Base-by-base conservation (phyloP, 2,797 vertebrate species). In the Ambastaia sidthimunki region DNA sequence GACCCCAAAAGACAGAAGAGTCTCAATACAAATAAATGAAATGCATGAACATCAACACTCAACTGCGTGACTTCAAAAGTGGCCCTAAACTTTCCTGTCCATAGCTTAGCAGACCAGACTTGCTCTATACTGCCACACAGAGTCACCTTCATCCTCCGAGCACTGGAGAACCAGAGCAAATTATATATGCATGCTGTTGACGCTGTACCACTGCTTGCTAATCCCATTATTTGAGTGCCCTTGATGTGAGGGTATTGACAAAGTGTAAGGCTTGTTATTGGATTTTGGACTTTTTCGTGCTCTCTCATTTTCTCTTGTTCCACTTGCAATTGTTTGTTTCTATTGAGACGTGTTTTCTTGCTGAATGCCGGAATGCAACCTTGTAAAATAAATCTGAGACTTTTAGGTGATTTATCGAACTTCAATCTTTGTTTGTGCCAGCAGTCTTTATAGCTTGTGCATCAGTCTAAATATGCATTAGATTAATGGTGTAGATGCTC, bases 151-250 rank as follows among this genome's bases (percentile, higher is more conserved):
- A 87, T 55, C 78, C 78, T 76, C 57, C 80, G 76, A 71, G 82
- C 80, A 69, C 63, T n/a, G 72, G 76, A 59, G 76, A 85, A 85
- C 80, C 78, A 80, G 78, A 76, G 75, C 57, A 84, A 81, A 86
- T 88, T 85, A 85, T 76, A 83, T 50, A 86, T 84, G 81, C 81
- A 84, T 81, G 74, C 68, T 82, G 81, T 87, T 88, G 84, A 85
- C 82, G 81, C 86, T 81, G 84, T 81, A 80, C 68, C 78, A 74
- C 76, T 85, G 80, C 62, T 67, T 77, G 72, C 80, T 88, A 89
- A 89, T 89, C 87, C 81, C 79, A 84, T 87, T 86, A 87, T 87
- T 86, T 77, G 72, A 79, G 78, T 80, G 78, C 74, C 85, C 84
- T 85, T 87, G 82, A 85, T 86, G 87, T 86, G 81, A 82, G 78